phyloP scores from a whole-genome alignment of 2,888 invertebrate genomes.

The Incurvaria masculella region DNA sequence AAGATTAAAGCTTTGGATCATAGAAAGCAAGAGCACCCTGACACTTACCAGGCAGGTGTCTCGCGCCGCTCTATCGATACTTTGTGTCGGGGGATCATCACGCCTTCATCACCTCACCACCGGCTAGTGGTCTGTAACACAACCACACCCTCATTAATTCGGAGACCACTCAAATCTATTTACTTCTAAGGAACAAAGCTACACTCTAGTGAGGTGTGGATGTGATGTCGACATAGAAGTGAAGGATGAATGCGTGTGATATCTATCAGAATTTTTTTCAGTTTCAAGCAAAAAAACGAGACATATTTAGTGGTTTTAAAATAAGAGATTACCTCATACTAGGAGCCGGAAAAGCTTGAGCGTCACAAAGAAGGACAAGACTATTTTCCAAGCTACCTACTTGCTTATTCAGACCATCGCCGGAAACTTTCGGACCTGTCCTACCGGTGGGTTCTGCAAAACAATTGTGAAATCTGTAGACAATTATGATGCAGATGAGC shows the following conservation, averaged over 20 bases:
- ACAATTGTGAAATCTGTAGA: constrained; percentile 23
- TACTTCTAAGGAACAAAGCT: background rate
- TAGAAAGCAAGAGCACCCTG: constrained; percentile 52
- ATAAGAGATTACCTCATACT: constrained; percentile 66
- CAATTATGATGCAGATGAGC: too few relatives aligned
- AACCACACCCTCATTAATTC: constrained; percentile 14
- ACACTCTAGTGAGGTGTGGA: constrained; percentile 25
- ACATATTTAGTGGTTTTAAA: too few relatives aligned
- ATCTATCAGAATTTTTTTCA: too few relatives aligned
- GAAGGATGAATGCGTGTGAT: constrained; percentile 51
- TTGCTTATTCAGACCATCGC: constrained; percentile 58
- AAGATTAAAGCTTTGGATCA: constrained; percentile 50
- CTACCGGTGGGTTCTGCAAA: constrained; percentile 68
- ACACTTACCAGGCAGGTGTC: constrained; percentile 54
- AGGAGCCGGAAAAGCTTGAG: constrained; percentile 76
- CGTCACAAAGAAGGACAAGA: constrained; percentile 70
- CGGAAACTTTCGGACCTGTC: constrained; percentile 64
- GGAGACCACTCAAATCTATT: background rate
- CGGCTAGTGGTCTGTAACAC: constrained; percentile 18
- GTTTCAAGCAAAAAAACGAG: too few relatives aligned
- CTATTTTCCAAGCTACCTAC: constrained; percentile 41
- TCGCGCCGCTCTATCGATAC: constrained; percentile 52
- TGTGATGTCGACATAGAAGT: constrained; percentile 26
- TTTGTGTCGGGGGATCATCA: constrained; percentile 50
- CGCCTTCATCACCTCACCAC: constrained; percentile 30